Evolutionary conservation across 2,888 invertebrate genomes (phyloP), one percentile per base, ranked within the genome.

Genomic region (Meloe dianella): DNA sequence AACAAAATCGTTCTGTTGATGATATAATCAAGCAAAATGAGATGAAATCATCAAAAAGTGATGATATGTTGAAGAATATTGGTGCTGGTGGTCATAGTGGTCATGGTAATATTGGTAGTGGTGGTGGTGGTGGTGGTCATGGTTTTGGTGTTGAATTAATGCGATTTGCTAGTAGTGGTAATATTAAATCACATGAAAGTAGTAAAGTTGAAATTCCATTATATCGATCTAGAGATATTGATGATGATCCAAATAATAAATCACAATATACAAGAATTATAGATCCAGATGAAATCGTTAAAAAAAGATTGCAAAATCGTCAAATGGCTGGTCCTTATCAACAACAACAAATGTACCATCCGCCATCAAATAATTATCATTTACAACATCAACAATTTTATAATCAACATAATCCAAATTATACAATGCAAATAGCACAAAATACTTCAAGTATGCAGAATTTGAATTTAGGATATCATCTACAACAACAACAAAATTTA

Each of bases 271-370:
- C 74, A 22, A 91, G 93, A 80, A 85, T 93, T 66, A 89, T 90
- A 5, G 94, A 94, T 83, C 77, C 47, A 17, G 20, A 51, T 9
- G 60, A 65, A 9, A 29, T 65, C 32, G 22, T 60, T 1, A 92
- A 94, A 10, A 83, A 91, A 67, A 84, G 92, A 58, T 81, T 91
- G 20, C 87, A 87, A 72, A 87, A 85, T 70, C 83, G 85, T 47
- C 70, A 76, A 1, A 60, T 73, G 35, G 83, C 83, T 41, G 83
- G 83, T 62, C 83, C 83, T 41, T 76, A 79, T 20, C 63, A 72
- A 57, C 74, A 74, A 20, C 72, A 68, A 57, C 71, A 72, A 54
- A 67, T 68, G 5, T 70, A 66, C 51, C 68, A 70, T 20, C 64
- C 70, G 72, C 80, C 77, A 66, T 79, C 77, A 57, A 77, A 76